A percentile compares a stretch with the other conserved stretches of the same genome.
Conservation (phyloP, 2,888 invertebrate species). For the Sinodicranocentrus sp. region DNA sequence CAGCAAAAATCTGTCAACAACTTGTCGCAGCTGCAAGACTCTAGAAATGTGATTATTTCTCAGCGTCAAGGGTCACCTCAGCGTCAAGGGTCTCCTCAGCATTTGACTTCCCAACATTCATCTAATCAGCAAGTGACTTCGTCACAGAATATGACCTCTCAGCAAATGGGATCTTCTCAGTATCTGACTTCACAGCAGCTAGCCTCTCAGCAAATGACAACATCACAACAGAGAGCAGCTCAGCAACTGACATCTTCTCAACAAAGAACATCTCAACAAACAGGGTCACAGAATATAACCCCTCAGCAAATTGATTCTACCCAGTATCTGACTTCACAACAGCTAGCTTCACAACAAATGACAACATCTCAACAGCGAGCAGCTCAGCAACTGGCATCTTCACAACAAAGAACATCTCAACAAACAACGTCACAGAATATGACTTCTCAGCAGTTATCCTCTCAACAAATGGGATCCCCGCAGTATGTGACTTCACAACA, state of each 20-base stretch:
- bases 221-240: slow-evolving; percentile 22
- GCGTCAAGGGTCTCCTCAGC: slow-evolving; percentile 9
- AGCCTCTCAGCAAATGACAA: slow-evolving; percentile 3
- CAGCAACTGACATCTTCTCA: slow-evolving; percentile 1
- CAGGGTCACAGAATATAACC: slow-evolving; percentile 10
- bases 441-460: slow-evolving; percentile 3
- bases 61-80: neutral
- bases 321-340: slow-evolving; percentile 12
- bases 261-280: neutral
- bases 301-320: slow-evolving; percentile 27
- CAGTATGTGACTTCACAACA: slow-evolving; percentile 6
- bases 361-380: too few relatives aligned
- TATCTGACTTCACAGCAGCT: slow-evolving; percentile 11
- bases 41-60: neutral
- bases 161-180: slow-evolving; percentile 36
- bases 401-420: too few relatives aligned
- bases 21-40: slow-evolving; percentile 17
- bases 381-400: too few relatives aligned
- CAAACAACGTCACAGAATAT: slow-evolving; percentile 4
- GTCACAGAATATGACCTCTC: neutral
- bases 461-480: slow-evolving; percentile 22
- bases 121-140: slow-evolving; percentile 30
- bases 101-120: too few relatives aligned
- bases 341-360: slow-evolving; percentile 6
- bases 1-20: slow-evolving; percentile 15